Base-by-base conservation (phyloP, 2,888 invertebrate genomes). In the Adelognathus sp. region DNA sequence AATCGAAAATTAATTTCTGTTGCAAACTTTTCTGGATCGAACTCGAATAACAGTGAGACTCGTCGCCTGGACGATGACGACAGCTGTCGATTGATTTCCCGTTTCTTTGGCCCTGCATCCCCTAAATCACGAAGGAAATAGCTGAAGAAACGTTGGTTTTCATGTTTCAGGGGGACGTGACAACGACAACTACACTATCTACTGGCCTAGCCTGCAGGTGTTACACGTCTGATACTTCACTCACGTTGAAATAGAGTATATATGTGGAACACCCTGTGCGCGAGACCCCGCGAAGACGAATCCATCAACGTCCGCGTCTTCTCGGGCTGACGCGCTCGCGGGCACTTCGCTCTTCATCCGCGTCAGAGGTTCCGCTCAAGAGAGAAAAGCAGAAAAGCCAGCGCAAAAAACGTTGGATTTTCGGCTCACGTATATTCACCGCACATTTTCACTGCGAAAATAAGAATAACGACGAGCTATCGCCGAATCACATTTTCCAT, bases 261-360 rank as follows among this genome's bases (percentile, higher is more conserved):
- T 29, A 46, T 16, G 41, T n/a, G 46, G 21, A 33, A 33, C n/a
- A 14, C 52, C 67, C 3, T 18, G 78, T 18, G 29, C 52, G n/a
- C 27, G 21, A 33, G 31, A 27, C 27, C 24, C 29, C 16, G 27
- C 36, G 56, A 50, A 77, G 71, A 71, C 71, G 61, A 75, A 79
- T 79, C 71, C 71, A 79, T 79, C 79, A 79, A 79, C 46, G 79
- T 79, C 74, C 46, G 16, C 27, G 60, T 67, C 71, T 41, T 56
- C 31, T 54, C 58, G 46, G 63, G 69, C 63, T 64, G 71, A 63
- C 61, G 61, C 58, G 73, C 69, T 46, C 21, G 14, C 29, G 29
- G 58, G 58, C 52, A 64, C 36, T 72, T 74, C 56, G 54, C 71
- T 75, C 66, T 71, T 75, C 69, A 52, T 67, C 31, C 69, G 33